phyloP scores from a whole-genome alignment of 1,140 invertebrate species.

The Zaprionus vittiger region DNA sequence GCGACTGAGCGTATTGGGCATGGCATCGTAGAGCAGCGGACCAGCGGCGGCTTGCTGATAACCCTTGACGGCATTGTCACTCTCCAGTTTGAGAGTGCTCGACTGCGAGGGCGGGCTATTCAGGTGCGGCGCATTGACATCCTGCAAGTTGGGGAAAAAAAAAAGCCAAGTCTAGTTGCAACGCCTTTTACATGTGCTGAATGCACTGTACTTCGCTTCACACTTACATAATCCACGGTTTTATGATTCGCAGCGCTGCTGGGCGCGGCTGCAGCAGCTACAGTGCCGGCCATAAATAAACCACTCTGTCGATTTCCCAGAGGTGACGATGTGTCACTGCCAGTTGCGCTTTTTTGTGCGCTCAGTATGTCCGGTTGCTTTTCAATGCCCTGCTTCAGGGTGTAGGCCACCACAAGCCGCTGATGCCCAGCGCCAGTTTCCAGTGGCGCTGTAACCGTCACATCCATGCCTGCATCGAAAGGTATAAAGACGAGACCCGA shows the following conservation, averaged over 20 bases:
- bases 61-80: conserved; percentile 59
- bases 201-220: conserved; percentile 7
- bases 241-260: conserved; percentile 66
- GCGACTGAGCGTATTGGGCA: conserved; percentile 72
- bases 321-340: conserved; percentile 80
- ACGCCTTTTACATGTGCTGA: conserved; percentile 22
- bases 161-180: conserved; percentile 30
- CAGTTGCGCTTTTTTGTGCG: conserved; percentile 84
- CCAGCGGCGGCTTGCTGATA: conserved; percentile 54
- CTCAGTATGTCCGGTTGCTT: conserved; percentile 85
- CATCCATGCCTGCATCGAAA: conserved; percentile 82
- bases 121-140: conserved; percentile 66
- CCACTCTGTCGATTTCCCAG: conserved; percentile 83
- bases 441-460: conserved; percentile 84
- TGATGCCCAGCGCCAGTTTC: conserved; percentile 87
- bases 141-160: conserved; percentile 53
- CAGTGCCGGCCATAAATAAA: conserved; percentile 61
- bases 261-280: conserved; percentile 50
- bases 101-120: conserved; percentile 82
- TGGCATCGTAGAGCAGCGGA: conserved; percentile 75
- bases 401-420: conserved; percentile 87
- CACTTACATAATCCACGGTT: conserved; percentile 79
- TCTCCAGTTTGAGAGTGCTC: conserved; percentile 77
- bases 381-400: conserved; percentile 85
- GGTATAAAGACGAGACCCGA: conserved; percentile 13